Conservation (phyloP, 2,797 vertebrate species). For the Margarornis squamiger region DNA sequence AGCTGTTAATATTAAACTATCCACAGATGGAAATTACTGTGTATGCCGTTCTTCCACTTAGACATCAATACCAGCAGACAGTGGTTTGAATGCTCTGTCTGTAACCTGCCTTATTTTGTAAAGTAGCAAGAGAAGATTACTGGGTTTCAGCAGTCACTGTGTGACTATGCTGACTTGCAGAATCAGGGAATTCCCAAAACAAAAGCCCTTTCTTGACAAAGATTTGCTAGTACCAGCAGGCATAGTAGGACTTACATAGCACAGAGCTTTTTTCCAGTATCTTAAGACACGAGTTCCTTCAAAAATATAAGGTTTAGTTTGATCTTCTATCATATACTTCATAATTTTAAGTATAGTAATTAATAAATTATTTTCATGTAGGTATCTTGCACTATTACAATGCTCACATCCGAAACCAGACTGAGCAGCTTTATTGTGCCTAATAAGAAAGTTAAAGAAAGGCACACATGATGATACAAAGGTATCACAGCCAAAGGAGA, state of each 20-base stretch:
- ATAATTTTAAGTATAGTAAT: neutral
- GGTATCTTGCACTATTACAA: neutral
- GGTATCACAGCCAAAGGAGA: neutral
- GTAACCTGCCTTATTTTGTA: conserved; percentile 6
- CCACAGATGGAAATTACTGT: conserved; percentile 44
- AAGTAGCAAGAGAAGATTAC: conserved; percentile 17
- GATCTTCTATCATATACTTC: neutral
- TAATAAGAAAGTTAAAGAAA: neutral
- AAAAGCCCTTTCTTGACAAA: neutral
- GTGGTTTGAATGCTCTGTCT: neutral
- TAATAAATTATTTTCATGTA: neutral
- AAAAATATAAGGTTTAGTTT: neutral
- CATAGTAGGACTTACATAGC: neutral
- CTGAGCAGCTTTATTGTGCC: neutral
- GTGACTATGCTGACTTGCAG: neutral
- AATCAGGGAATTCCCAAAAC: neutral
- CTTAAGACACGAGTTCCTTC: neutral
- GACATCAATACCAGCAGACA: conserved; percentile 6
- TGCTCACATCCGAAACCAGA: neutral
- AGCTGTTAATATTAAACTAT: conserved; percentile 32
- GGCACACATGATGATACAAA: neutral
- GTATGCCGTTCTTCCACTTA: neutral
- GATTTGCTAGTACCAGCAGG: neutral
- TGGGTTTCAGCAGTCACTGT: neutral
- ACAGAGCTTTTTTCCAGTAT: neutral